These are phyloP conservation scores for Thereva nobilitata DNA, from an alignment of 2,888 invertebrate species.

Conservation along the genomic window DNA sequence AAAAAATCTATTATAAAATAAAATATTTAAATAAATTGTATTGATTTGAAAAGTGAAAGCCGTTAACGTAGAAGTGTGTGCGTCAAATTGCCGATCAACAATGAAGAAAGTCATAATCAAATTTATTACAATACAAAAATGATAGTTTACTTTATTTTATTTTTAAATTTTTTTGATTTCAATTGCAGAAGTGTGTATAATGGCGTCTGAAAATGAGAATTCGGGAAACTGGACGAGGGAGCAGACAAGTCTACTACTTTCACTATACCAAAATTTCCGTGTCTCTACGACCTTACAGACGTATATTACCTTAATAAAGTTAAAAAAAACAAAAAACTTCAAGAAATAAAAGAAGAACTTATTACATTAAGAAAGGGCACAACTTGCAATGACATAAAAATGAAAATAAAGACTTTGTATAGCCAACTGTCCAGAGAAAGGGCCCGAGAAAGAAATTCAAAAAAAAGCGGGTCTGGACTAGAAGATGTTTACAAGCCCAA, in stretches of 20 bases:
- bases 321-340: neutral
- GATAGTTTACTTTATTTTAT: no score
- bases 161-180: no score
- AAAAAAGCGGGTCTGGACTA: neutral
- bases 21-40: no score
- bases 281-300: neutral
- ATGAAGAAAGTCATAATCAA: no score
- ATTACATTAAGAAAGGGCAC: neutral
- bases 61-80: no score
- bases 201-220: no score
- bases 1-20: no score
- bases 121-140: no score
- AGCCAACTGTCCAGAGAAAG: constrained; percentile 3
- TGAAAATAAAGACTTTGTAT: neutral
- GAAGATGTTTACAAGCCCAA: neutral
- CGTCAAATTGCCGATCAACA: no score
- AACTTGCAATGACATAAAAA: neutral
- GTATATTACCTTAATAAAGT: neutral
- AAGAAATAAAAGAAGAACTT: neutral
- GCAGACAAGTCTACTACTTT: neutral
- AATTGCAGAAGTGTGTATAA: no score
- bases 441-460: neutral
- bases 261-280: neutral
- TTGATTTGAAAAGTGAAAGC: no score
- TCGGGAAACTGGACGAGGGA: neutral